Percentiles rank a stretch among this genome's conserved stretches.
phyloP scores from a whole-genome alignment of 2,888 invertebrate genomes.

The Harpalus rubripes region DNA sequence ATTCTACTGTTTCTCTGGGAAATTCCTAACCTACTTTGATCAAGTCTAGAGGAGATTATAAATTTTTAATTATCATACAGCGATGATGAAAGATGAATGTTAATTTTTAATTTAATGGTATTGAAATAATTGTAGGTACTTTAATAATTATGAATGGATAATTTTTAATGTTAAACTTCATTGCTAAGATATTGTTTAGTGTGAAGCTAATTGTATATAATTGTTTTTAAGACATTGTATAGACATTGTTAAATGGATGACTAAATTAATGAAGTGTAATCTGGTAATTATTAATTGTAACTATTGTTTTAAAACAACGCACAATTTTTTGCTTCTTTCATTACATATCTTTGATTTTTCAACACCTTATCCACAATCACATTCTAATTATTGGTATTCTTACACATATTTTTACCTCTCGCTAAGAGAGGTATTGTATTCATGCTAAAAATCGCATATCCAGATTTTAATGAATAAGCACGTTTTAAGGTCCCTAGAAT shows the following conservation, averaged over 20 bases:
- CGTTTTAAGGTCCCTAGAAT: too few species aligned
- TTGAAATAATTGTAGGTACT: constrained; percentile 28
- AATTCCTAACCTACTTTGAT: constrained; percentile 51
- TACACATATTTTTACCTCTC: too few species aligned
- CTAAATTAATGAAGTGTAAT: neutral
- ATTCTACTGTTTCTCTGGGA: constrained; percentile 53
- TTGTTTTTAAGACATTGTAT: neutral
- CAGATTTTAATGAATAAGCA: too few species aligned
- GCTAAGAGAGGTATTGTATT: too few species aligned
- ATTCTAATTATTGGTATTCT: too few species aligned
- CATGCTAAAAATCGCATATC: too few species aligned
- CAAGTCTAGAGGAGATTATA: constrained; percentile 43
- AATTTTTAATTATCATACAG: constrained; percentile 24
- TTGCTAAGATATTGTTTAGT: constrained; percentile 6
- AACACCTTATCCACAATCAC: too few species aligned
- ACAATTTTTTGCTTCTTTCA: too few species aligned
- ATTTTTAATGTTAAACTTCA: constrained; percentile 10
- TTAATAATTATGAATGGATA: constrained; percentile 6
- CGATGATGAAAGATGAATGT: constrained; percentile 31
- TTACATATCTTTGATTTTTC: too few species aligned
- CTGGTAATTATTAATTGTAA: neutral
- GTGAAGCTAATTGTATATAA: constrained; percentile 14
- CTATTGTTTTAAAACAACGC: neutral
- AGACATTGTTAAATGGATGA: neutral
- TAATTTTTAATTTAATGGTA: constrained; percentile 32